A percentile compares a stretch with the other conserved stretches of the same genome.
These are phyloP conservation scores for Helicoverpa assulta DNA, from an alignment of 2,888 invertebrate genomes.

Conservation along the genomic window DNA sequence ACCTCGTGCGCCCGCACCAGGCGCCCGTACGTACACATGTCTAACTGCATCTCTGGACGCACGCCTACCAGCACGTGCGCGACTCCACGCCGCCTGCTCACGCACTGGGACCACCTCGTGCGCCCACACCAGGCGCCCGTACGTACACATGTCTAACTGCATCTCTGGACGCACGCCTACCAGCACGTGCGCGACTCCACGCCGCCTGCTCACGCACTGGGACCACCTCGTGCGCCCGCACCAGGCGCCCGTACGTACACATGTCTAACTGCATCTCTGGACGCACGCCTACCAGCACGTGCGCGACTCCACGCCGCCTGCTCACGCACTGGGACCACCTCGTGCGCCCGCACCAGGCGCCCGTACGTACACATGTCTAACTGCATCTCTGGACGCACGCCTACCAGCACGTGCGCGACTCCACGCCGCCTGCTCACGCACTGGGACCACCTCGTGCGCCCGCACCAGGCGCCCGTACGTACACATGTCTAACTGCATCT, in stretches of 20 bases:
- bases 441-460: slow-evolving; percentile 74
- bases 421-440: slow-evolving; percentile 64
- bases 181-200: slow-evolving; percentile 70
- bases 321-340: slow-evolving; percentile 73
- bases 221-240: slow-evolving; percentile 73
- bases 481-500: too few relatives aligned
- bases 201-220: slow-evolving; percentile 66
- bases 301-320: slow-evolving; percentile 68
- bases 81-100: slow-evolving; percentile 63
- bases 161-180: slow-evolving; percentile 71
- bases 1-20: slow-evolving; percentile 73
- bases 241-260: too few relatives aligned
- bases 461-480: slow-evolving; percentile 73
- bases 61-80: slow-evolving; percentile 72
- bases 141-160: too few relatives aligned
- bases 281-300: slow-evolving; percentile 71
- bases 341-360: slow-evolving; percentile 72
- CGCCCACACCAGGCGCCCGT: slow-evolving; percentile 72
- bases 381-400: slow-evolving; percentile 72
- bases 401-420: slow-evolving; percentile 70
- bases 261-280: too few relatives aligned
- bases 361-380: too few relatives aligned
- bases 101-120: slow-evolving; percentile 74
- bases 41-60: too few relatives aligned
- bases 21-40: too few relatives aligned